A percentile compares a stretch with the other conserved stretches of the same genome.
phyloP scores from a whole-genome alignment of 2,797 vertebrate genomes.

The Cichlasoma orientale region DNA sequence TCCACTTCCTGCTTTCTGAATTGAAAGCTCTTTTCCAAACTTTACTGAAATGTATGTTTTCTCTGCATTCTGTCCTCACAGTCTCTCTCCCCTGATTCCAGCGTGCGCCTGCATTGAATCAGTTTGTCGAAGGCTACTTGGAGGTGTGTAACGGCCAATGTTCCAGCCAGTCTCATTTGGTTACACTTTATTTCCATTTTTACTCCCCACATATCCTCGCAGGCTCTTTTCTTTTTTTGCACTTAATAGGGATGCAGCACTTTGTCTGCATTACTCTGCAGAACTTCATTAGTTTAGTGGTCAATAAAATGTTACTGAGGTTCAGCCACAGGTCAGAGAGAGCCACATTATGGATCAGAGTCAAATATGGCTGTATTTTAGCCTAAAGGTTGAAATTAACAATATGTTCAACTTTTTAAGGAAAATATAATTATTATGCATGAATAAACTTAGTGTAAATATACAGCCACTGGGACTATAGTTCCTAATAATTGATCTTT shows the following conservation, averaged over 20 bases:
- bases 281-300: conserved; percentile 2
- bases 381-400: not conserved
- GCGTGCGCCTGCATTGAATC: conserved; percentile 28
- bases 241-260: conserved; percentile 1
- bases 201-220: conserved; percentile 27
- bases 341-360: not conserved
- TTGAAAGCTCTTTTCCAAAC: conserved; percentile 23
- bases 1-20: not conserved
- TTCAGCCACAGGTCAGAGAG: not conserved
- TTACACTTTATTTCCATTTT: conserved; percentile 41
- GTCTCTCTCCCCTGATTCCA: conserved; percentile 24
- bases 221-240: conserved; percentile 2
- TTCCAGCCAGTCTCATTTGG: conserved; percentile 55
- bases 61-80: conserved; percentile 16
- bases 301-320: not conserved
- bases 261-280: conserved; percentile 22
- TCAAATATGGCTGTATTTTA: not conserved
- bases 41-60: conserved; percentile 16
- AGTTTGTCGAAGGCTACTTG: conserved; percentile 24
- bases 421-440: not conserved
- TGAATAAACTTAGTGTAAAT: not conserved
- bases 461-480: too few relatives aligned
- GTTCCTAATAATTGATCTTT: too few relatives aligned
- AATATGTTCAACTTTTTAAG: not conserved
- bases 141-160: conserved; percentile 43